These are phyloP conservation scores for Epinotia brunnichana DNA, from an alignment of 2,888 invertebrate genomes.

Conservation along the genomic window DNA sequence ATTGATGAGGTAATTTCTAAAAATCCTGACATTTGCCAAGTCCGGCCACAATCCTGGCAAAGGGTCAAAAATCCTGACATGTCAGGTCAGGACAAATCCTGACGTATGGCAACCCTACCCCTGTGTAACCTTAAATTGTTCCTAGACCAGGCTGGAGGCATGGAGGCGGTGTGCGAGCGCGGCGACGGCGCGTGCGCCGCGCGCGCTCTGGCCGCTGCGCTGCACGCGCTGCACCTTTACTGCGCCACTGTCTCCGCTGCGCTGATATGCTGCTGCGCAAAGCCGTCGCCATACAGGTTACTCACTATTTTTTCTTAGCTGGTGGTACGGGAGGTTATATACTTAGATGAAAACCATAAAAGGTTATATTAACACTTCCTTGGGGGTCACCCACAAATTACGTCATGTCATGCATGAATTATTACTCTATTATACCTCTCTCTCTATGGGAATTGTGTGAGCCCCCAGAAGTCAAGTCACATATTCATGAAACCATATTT, in stretches of 20 bases:
- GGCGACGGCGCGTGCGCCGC: conserved; percentile 63
- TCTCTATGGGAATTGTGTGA: no score
- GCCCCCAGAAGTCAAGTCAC: background rate
- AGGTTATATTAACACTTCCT: background rate
- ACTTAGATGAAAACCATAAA: no score
- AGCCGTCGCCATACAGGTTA: conserved; percentile 61
- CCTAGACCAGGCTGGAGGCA: conserved; percentile 45
- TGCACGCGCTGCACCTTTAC: conserved; percentile 76
- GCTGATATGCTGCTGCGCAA: conserved; percentile 73
- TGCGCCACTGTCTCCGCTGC: conserved; percentile 73
- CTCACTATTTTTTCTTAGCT: conserved; percentile 3
- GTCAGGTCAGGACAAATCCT: no score
- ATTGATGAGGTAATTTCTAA: no score
- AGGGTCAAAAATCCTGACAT: no score
- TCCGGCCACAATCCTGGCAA: no score
- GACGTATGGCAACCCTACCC: no score
- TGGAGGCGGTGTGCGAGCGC: conserved; percentile 73
- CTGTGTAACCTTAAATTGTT: background rate
- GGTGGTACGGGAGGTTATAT: no score
- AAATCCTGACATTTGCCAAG: no score
- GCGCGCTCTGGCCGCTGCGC: conserved; percentile 68
- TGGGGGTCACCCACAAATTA: background rate
- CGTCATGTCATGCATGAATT: background rate
- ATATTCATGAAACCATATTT: background rate
- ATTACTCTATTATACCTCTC: no score